These are phyloP conservation scores for Capreolus pygargus DNA, from an alignment of 2,113 vertebrate genomes.

Conservation along the genomic window DNA sequence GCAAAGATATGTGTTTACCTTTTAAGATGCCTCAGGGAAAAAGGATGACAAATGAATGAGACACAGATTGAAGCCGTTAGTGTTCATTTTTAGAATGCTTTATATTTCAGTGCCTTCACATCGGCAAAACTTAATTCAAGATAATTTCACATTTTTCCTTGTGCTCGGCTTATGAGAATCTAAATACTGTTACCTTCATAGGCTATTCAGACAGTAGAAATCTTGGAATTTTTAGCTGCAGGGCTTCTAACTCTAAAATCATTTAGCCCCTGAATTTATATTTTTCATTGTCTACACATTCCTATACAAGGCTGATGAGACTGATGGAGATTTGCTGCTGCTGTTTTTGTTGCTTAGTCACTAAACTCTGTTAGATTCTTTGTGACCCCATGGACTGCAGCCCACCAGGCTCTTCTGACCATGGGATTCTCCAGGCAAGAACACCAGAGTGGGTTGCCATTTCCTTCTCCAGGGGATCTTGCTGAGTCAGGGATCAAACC, in stretches of 20 bases:
- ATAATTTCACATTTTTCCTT: slow-evolving; percentile 14
- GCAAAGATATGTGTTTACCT: slow-evolving; percentile 35
- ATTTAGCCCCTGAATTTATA: neutral
- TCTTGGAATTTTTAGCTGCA: neutral
- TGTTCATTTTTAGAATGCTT: slow-evolving; percentile 45
- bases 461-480: neutral
- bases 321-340: neutral
- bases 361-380: neutral
- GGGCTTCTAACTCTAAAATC: neutral
- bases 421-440: neutral
- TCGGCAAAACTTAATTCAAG: slow-evolving; percentile 36
- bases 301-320: neutral
- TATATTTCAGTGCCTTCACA: slow-evolving; percentile 33
- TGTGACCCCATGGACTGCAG: neutral
- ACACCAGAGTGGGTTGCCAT: neutral
- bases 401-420: neutral
- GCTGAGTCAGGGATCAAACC: neutral
- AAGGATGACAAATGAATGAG: slow-evolving; percentile 31
- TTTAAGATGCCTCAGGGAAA: slow-evolving; percentile 20
- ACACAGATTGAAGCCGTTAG: neutral
- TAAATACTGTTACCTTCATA: neutral
- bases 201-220: neutral
- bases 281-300: neutral
- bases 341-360: neutral
- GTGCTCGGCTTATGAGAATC: neutral